Evolutionary conservation across 2,888 invertebrate genomes (phyloP).

Genomic region (Atethmia centrago): DNA sequence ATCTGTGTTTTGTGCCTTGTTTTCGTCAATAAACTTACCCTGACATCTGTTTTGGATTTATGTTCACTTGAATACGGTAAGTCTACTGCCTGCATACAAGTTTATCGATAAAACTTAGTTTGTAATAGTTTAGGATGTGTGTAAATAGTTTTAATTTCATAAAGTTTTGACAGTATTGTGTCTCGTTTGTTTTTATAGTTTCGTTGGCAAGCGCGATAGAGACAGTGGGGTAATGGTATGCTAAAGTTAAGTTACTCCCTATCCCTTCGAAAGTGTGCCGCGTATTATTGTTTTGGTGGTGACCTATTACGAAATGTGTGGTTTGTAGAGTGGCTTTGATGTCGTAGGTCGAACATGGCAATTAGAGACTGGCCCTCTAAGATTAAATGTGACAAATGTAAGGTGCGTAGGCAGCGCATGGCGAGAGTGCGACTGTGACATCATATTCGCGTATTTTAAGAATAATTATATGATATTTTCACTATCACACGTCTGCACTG

Average conservation of each 20-base stretch:
- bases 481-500: constrained; percentile 54
- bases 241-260: constrained; percentile 77
- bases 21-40: constrained; percentile 82
- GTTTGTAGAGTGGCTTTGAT: constrained; percentile 66
- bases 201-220: constrained; percentile 75
- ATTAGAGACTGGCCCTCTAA: constrained; percentile 71
- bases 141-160: constrained; percentile 79
- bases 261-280: constrained; percentile 85
- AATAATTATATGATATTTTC: constrained; percentile 67
- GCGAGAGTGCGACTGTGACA: constrained; percentile 74
- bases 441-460: constrained; percentile 78
- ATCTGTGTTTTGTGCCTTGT: constrained; percentile 87
- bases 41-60: constrained; percentile 87
- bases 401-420: constrained; percentile 76
- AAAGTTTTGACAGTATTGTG: constrained; percentile 84
- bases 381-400: constrained; percentile 74
- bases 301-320: constrained; percentile 85
- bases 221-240: constrained; percentile 72
- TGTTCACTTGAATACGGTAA: constrained; percentile 87
- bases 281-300: constrained; percentile 85
- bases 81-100: constrained; percentile 64
- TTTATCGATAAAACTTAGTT: constrained; percentile 59
- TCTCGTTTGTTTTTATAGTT: constrained; percentile 74
- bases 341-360: constrained; percentile 70
- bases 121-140: constrained; percentile 71